Percentiles rank a stretch among this genome's conserved stretches.
Evolutionary conservation across 1,140 invertebrate genomes (phyloP).

Genomic region (Diuraphis noxia): DNA sequence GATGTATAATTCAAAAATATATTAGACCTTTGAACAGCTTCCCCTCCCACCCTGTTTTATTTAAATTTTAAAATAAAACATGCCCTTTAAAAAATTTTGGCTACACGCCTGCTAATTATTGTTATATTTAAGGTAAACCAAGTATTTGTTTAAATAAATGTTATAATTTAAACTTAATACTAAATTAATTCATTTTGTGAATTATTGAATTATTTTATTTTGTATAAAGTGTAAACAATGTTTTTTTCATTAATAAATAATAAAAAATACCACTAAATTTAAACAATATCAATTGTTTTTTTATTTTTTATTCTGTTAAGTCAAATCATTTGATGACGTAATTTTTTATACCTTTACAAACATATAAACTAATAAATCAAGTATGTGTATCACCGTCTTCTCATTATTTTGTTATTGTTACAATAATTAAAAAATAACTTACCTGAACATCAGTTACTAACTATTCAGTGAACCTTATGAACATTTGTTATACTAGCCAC

Average conservation of each 20-base stretch:
- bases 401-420: background rate
- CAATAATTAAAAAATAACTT: background rate
- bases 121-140: background rate
- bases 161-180: background rate
- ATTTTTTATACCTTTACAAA: background rate
- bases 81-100: too few relatives aligned
- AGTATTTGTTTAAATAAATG: background rate
- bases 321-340: background rate
- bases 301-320: background rate
- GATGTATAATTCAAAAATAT: too few relatives aligned
- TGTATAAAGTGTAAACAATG: background rate
- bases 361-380: background rate
- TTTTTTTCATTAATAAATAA: too few relatives aligned
- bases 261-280: background rate
- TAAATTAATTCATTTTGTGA: background rate
- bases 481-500: background rate
- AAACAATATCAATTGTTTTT: background rate
- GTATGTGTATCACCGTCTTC: background rate
- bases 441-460: background rate
- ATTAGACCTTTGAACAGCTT: too few relatives aligned
- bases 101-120: too few relatives aligned
- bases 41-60: too few relatives aligned
- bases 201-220: background rate
- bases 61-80: too few relatives aligned
- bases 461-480: background rate